Conservation (phyloP, 2,797 vertebrate species). For the Clarias laeviceps region DNA sequence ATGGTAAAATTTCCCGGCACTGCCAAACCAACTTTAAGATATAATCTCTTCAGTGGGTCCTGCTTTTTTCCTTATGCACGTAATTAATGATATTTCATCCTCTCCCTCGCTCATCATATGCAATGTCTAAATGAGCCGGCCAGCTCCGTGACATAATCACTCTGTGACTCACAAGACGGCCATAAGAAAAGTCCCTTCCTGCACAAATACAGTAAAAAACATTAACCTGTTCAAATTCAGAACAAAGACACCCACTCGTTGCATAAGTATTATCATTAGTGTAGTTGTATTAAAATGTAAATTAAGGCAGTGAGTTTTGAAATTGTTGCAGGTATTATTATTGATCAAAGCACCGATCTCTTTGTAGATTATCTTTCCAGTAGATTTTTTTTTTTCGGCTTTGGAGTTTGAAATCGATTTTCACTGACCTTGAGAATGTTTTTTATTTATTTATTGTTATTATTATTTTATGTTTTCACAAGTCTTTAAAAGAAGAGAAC, state of each 20-base stretch:
- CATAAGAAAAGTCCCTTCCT: background rate
- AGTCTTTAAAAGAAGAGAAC: no score
- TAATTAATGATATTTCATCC: conserved; percentile 10
- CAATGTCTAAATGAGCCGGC: background rate
- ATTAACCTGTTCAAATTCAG: background rate
- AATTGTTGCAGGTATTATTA: conserved; percentile 4
- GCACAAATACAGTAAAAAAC: background rate
- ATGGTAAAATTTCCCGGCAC: background rate
- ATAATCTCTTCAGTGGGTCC: background rate
- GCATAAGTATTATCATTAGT: conserved; percentile 1
- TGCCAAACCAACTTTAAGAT: no score
- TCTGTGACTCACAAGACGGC: background rate
- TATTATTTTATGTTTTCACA: background rate
- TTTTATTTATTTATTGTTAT: background rate
- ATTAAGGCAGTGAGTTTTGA: conserved; percentile 1
- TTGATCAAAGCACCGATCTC: background rate
- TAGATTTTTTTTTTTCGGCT: background rate
- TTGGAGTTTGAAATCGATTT: background rate
- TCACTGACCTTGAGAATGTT: background rate
- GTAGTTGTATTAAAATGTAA: conserved; percentile 6
- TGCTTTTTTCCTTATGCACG: background rate
- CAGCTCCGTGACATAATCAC: background rate
- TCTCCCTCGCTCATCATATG: background rate
- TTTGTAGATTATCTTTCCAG: background rate
- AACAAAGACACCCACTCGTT: background rate